A percentile compares a stretch with the other conserved stretches of the same genome.
Evolutionary conservation across 1,140 invertebrate genomes (phyloP).

Genomic region (Ips nitidus): DNA sequence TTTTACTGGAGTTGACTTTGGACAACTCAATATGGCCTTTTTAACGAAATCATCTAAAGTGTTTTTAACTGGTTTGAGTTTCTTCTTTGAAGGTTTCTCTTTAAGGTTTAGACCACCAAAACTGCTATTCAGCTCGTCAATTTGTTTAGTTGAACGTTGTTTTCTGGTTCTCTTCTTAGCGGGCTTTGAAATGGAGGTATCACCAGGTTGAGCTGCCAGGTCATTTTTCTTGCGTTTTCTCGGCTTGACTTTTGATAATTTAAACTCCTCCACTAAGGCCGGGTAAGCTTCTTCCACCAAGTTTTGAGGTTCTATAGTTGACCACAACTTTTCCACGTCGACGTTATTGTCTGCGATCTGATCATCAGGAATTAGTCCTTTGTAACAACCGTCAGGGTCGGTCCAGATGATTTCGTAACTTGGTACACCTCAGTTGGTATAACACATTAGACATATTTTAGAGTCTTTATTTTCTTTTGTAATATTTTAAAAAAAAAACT

Average conservation of each 20-base stretch:
- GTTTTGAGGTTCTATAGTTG: slow-evolving; percentile 69
- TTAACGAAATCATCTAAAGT: slow-evolving; percentile 26
- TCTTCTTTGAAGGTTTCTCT: background rate
- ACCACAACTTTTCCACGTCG: slow-evolving; percentile 56
- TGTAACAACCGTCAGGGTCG: slow-evolving; percentile 58
- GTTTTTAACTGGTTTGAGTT: slow-evolving; percentile 9
- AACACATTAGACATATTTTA: background rate
- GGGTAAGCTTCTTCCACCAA: slow-evolving; percentile 68
- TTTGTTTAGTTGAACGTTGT: slow-evolving; percentile 38
- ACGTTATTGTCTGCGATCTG: slow-evolving; percentile 51
- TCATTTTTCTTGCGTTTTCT: slow-evolving; percentile 47
- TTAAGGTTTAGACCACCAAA: background rate
- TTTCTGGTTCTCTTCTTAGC: slow-evolving; percentile 31
- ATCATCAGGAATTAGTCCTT: slow-evolving; percentile 60
- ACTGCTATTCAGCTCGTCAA: slow-evolving; percentile 13
- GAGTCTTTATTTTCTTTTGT: background rate
- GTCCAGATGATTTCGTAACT: slow-evolving; percentile 74
- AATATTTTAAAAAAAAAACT: background rate
- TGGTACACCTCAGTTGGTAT: slow-evolving; percentile 55
- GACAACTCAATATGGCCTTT: slow-evolving; percentile 5
- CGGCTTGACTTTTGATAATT: slow-evolving; percentile 57
- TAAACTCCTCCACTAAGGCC: slow-evolving; percentile 63
- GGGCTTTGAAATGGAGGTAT: slow-evolving; percentile 40
- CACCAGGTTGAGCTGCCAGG: slow-evolving; percentile 37
- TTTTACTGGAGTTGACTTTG: slow-evolving; percentile 7